Percentiles rank a stretch among this genome's conserved stretches.
Evolutionary conservation across 2,797 vertebrate species (phyloP).

Genomic region (Sphaeramia orbicularis): DNA sequence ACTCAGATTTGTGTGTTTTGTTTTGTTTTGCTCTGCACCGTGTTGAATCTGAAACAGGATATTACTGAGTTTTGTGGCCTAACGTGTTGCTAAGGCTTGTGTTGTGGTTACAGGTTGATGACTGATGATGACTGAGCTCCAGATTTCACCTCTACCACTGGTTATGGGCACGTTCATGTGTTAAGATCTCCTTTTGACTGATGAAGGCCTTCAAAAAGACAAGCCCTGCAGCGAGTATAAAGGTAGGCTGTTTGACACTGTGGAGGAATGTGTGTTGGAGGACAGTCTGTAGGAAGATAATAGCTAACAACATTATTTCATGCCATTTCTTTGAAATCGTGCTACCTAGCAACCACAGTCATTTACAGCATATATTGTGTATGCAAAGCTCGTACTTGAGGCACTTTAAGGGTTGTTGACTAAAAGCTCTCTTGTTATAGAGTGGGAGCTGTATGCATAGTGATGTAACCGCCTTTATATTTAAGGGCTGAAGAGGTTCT

Average conservation of each 20-base stretch:
- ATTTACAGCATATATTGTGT: slow-evolving; percentile 24
- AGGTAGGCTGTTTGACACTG: slow-evolving; percentile 55
- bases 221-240: slow-evolving; percentile 14
- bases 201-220: slow-evolving; percentile 66
- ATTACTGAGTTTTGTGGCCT: slow-evolving; percentile 11
- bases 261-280: slow-evolving; percentile 35
- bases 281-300: slow-evolving; percentile 33
- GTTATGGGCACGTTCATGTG: slow-evolving; percentile 1
- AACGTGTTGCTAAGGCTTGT: slow-evolving; percentile 65
- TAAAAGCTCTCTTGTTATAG: slow-evolving; percentile 46
- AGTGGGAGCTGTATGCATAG: slow-evolving; percentile 49
- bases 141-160: slow-evolving; percentile 15
- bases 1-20: background rate
- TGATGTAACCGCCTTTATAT: slow-evolving; percentile 51
- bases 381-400: slow-evolving; percentile 6
- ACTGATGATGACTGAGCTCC: slow-evolving; percentile 17
- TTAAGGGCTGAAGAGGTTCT: slow-evolving; percentile 58
- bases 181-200: slow-evolving; percentile 18
- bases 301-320: slow-evolving; percentile 34
- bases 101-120: slow-evolving; percentile 78
- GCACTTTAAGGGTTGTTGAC: slow-evolving; percentile 28
- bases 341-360: slow-evolving; percentile 64
- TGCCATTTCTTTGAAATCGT: slow-evolving; percentile 40
- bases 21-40: slow-evolving; percentile 16
- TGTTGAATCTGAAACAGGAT: slow-evolving; percentile 29